Conservation (phyloP, 2,113 vertebrate species). For the Garra rufa region DNA sequence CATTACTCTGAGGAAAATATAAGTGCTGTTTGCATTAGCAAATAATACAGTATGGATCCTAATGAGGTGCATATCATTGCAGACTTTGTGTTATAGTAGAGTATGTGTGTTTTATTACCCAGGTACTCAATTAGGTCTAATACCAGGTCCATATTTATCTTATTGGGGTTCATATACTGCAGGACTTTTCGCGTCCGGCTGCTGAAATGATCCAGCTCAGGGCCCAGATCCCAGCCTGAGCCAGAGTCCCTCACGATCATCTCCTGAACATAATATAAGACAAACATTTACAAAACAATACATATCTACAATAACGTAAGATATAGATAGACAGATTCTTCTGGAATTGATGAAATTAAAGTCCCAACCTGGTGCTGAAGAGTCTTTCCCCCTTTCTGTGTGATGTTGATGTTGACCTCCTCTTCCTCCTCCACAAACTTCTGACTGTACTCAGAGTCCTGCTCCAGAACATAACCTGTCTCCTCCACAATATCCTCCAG, state of each 20-base stretch:
- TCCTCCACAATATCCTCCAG: conserved; percentile 95
- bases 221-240: conserved; percentile 75
- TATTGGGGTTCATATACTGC: conserved; percentile 93
- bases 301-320: too few species aligned
- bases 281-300: not conserved
- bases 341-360: not conserved
- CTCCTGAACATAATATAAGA: conserved; percentile 76
- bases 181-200: conserved; percentile 86
- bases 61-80: not conserved
- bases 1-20: not conserved
- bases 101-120: conserved; percentile 74
- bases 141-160: conserved; percentile 95
- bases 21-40: not conserved
- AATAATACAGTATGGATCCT: not conserved
- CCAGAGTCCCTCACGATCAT: conserved; percentile 75
- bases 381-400: conserved; percentile 85
- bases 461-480: conserved; percentile 91
- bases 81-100: not conserved
- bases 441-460: conserved; percentile 95
- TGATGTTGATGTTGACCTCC: conserved; percentile 85
- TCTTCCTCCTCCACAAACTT: conserved; percentile 95
- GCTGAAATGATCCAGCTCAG: conserved; percentile 86
- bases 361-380: conserved; percentile 80
- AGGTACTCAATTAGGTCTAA: conserved; percentile 87
- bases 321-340: not conserved